A percentile compares a stretch with the other conserved stretches of the same genome.
Conservation (phyloP, 2,888 invertebrate genomes). For the Macropis europaea region DNA sequence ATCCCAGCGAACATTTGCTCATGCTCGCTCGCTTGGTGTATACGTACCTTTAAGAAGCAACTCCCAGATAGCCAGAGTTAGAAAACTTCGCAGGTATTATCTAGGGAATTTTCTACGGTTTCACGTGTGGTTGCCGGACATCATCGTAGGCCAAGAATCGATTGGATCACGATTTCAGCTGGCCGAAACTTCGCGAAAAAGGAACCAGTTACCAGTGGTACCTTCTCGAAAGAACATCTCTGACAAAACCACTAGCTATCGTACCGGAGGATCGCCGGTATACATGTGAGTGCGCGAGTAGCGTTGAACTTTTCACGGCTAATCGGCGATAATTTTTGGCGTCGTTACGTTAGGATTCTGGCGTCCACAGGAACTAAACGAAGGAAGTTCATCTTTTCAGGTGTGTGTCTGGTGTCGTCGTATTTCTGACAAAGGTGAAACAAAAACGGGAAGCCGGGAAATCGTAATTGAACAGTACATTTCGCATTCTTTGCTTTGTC, state of each 20-base stretch:
- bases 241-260: conserved; percentile 59
- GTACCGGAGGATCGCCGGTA: conserved; percentile 33
- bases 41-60: too few species aligned
- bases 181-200: conserved; percentile 50
- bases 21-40: too few species aligned
- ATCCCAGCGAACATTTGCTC: too few species aligned
- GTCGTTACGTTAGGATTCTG: background rate
- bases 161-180: conserved; percentile 31
- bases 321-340: conserved; percentile 6
- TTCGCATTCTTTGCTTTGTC: background rate
- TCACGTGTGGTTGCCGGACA: conserved; percentile 18
- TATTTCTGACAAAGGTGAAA: background rate
- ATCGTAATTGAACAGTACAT: background rate
- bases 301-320: background rate
- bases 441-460: background rate
- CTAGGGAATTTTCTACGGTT: conserved; percentile 46
- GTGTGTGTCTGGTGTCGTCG: conserved; percentile 29
- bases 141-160: conserved; percentile 28
- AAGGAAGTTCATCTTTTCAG: conserved; percentile 17
- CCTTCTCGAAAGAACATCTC: conserved; percentile 55
- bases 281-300: conserved; percentile 41
- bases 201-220: conserved; percentile 57
- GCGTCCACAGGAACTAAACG: background rate
- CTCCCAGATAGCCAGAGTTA: background rate
- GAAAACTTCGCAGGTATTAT: background rate